A percentile compares a stretch with the other conserved stretches of the same genome.
Evolutionary conservation across 2,888 invertebrate species (phyloP).

Genomic region (Ligdia adustata): DNA sequence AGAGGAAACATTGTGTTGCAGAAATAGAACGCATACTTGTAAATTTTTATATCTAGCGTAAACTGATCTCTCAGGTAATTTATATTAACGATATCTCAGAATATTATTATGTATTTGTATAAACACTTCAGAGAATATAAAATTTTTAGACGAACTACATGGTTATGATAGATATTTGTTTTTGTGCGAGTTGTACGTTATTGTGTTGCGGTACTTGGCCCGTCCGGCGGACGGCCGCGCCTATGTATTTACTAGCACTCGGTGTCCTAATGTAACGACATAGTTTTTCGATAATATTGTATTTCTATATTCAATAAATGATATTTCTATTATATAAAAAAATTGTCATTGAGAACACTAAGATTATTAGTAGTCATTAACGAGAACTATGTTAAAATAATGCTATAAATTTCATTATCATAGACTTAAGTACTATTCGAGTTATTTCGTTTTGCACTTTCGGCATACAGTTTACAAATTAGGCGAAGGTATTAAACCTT

Average conservation of each 20-base stretch:
- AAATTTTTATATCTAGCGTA: slow-evolving; percentile 81
- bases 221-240: slow-evolving; percentile 69
- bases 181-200: slow-evolving; percentile 67
- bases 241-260: slow-evolving; percentile 74
- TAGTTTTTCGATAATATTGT: slow-evolving; percentile 82
- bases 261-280: slow-evolving; percentile 77
- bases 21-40: slow-evolving; percentile 75
- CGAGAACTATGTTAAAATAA: slow-evolving; percentile 74
- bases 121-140: slow-evolving; percentile 77
- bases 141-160: slow-evolving; percentile 69
- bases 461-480: slow-evolving; percentile 76
- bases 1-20: slow-evolving; percentile 68
- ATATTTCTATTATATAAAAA: slow-evolving; percentile 81
- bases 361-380: slow-evolving; percentile 79
- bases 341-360: slow-evolving; percentile 79
- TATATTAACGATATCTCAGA: slow-evolving; percentile 78
- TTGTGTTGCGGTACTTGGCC: slow-evolving; percentile 68
- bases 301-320: slow-evolving; percentile 82
- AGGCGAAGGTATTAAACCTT: slow-evolving; percentile 66
- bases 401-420: slow-evolving; percentile 80
- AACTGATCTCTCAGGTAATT: slow-evolving; percentile 83
- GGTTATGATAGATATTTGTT: slow-evolving; percentile 65
- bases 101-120: slow-evolving; percentile 78
- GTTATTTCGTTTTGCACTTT: slow-evolving; percentile 81
- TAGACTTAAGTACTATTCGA: slow-evolving; percentile 77